Conservation (phyloP, 37 sponge, comb jelly and placozoan species). For the Ephydatia muelleri region DNA sequence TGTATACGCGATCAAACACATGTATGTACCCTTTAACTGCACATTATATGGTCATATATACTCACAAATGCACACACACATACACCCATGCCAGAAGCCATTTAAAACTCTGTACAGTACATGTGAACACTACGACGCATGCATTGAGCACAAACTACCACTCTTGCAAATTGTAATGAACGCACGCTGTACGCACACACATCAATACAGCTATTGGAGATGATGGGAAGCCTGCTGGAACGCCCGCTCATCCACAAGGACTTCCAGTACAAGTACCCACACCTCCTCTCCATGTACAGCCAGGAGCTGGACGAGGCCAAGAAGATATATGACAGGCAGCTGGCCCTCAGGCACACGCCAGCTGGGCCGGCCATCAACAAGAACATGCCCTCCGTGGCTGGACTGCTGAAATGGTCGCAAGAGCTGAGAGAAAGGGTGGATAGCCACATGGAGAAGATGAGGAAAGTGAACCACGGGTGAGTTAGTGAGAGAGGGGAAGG, state of each 20-base stretch:
- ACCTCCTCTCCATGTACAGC: conserved; percentile 68
- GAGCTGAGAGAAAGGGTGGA: conserved; percentile 85
- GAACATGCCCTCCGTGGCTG: conserved; percentile 98
- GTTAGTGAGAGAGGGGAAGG: too few species aligned
- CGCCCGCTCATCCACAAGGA: conserved; percentile 73
- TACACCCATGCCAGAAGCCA: too few species aligned
- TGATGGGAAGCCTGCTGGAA: conserved; percentile 88
- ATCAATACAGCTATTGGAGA: conserved; percentile 96
- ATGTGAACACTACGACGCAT: too few species aligned
- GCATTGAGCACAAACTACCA: too few species aligned
- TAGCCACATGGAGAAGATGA: conserved; percentile 60
- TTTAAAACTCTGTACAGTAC: too few species aligned
- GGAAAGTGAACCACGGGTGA: conserved; percentile 73
- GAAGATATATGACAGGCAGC: conserved; percentile 82
- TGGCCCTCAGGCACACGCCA: conserved; percentile 45
- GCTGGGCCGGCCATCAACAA: conserved; percentile 52
- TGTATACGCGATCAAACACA: too few species aligned
- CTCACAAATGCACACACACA: too few species aligned
- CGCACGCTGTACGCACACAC: too few species aligned
- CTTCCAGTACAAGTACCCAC: conserved; percentile 88
- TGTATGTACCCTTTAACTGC: too few species aligned
- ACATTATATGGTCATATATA: too few species aligned
- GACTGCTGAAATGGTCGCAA: conserved; percentile 86
- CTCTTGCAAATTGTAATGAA: background rate
- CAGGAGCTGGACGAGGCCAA: conserved; percentile 82